Evolutionary conservation across 2,113 vertebrate species (phyloP), one percentile per base, ranked within the genome.

Genomic region (Cygnus atratus): DNA sequence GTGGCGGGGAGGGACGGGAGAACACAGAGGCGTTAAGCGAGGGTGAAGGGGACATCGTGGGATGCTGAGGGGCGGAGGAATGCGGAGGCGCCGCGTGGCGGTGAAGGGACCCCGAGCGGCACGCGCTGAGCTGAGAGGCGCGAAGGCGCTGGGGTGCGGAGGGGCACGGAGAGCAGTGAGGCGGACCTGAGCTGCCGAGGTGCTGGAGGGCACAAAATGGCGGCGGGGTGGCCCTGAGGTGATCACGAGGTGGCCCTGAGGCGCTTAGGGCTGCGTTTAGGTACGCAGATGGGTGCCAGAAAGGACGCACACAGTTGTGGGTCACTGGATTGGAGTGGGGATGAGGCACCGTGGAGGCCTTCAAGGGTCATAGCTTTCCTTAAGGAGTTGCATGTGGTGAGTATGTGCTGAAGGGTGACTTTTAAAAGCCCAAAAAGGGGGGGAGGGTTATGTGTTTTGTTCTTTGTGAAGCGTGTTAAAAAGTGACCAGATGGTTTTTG

Each of bases 291-390:
- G 12, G 7, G 17, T 6, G 39, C 1, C 2, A 13, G 44, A 2
- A 3, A 26, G 10, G 21, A 20, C 2, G 7, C 1, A 7, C 1
- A 11, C 6, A 1, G 24, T 14, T 13, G 24, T 52, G 7, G 50
- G 24, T 13, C 13, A 8, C 52, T 29, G 52, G 52, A 55, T 39
- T 18, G 28, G 62, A 5, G 11, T 4, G 39, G 19, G 25, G 37
- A 20, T 13, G 41, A 2, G 24, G 21, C 2, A 0, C 1, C 1
- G 26, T 6, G 63, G 39, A 6, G 6, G 26, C 2, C 4, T 3
- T 25, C 4, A 10, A 11, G 39, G 19, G 18, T 10, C 18, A 20
- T 9, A 25, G 41, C 1, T 3, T 1, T 1, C 1, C 21, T 8
- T 50, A 58, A 43, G 50, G 41, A 4, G 14, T 3, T 12, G 29